Conservation (phyloP, 2,797 vertebrate genomes). For the Lemur catta region DNA sequence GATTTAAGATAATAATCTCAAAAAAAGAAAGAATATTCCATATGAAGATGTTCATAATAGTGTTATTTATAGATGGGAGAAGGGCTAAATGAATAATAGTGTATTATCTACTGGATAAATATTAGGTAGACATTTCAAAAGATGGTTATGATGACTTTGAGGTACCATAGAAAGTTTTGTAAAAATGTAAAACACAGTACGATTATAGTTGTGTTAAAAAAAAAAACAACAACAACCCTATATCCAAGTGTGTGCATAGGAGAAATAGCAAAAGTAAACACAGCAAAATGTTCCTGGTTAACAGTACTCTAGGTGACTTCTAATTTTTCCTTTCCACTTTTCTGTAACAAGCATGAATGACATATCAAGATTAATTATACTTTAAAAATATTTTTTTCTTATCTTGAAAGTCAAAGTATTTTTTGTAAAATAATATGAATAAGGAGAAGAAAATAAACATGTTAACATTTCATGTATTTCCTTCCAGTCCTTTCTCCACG, state of each 20-base stretch:
- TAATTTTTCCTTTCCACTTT: background rate
- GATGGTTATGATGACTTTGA: background rate
- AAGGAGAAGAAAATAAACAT: conserved; percentile 48
- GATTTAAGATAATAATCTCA: background rate
- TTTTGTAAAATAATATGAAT: conserved; percentile 1
- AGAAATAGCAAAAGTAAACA: background rate
- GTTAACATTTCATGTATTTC: background rate
- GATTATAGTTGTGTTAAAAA: background rate
- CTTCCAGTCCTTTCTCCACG: conserved; percentile 56
- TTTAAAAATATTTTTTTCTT: conserved; percentile 34
- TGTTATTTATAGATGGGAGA: background rate
- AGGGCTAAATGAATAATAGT: background rate
- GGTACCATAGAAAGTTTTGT: background rate
- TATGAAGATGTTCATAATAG: background rate
- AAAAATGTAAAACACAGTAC: background rate
- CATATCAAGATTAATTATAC: conserved; percentile 37
- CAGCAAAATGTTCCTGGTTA: background rate
- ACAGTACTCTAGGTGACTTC: background rate
- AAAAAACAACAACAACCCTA: background rate
- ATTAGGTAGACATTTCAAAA: background rate
- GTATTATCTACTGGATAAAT: background rate
- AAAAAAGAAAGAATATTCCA: background rate
- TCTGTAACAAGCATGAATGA: background rate
- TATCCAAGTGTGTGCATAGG: background rate
- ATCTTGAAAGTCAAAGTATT: conserved; percentile 15